Evolutionary conservation across 2,113 vertebrate genomes (phyloP).

Genomic region (Hemicordylus capensis): DNA sequence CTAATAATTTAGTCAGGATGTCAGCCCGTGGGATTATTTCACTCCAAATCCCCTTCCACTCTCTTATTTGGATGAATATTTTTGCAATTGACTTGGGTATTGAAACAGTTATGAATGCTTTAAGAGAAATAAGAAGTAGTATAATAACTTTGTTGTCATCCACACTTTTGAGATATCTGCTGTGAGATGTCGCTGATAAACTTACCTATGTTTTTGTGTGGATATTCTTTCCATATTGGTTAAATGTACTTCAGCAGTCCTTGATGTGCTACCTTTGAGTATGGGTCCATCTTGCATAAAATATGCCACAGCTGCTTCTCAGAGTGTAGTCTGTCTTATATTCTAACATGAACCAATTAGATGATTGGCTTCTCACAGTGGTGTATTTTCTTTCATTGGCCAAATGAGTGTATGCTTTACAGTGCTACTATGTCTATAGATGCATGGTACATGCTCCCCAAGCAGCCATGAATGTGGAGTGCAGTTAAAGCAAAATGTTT

Average conservation of each 20-base stretch:
- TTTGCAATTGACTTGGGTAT: constrained; percentile 33
- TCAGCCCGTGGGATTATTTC: too few species aligned
- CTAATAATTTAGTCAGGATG: too few species aligned
- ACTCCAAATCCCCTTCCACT: not conserved
- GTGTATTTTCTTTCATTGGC: not conserved
- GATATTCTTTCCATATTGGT: not conserved
- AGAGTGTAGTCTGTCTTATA: not conserved
- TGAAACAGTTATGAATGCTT: constrained; percentile 55
- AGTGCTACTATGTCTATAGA: not conserved
- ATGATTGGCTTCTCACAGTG: not conserved
- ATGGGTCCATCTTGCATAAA: not conserved
- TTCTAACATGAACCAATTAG: not conserved
- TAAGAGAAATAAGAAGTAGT: constrained; percentile 57
- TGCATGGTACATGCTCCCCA: not conserved
- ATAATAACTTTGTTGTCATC: constrained; percentile 37
- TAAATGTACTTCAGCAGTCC: not conserved
- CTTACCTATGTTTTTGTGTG: constrained; percentile 48
- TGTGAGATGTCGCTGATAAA: constrained; percentile 38
- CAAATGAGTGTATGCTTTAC: not conserved
- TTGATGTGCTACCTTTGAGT: not conserved
- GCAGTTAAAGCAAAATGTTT: not conserved
- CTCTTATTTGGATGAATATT: not conserved
- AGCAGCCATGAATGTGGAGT: not conserved
- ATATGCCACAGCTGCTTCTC: not conserved
- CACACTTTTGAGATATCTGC: constrained; percentile 57